Base-by-base conservation (phyloP, 2,888 invertebrate species). In the Scaeva pyrastri region DNA sequence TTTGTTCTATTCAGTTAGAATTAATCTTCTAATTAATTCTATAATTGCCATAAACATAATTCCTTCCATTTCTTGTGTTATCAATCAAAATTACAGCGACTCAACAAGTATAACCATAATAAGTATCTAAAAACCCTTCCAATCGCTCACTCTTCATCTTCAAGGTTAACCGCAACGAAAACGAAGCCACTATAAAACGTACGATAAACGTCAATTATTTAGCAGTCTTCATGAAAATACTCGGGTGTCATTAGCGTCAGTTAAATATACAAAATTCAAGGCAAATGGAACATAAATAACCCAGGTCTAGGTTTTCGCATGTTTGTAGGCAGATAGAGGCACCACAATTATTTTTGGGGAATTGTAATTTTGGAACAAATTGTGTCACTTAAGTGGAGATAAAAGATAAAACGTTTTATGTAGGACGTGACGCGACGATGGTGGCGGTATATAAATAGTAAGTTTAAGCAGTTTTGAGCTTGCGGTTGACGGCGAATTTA, bases 361-460 rank as follows among this genome's bases (percentile, higher is more conserved):
- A 31, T 36, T 62, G 55, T 71, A 68, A 77, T 68, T n/a, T 77
- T 82, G 50, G 66, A 58, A 10, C 52, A 72, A 66, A 77, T 36
- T 41, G 50, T 43, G 16, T 60, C 66, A 60, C 66, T 52, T 19
- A 68, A 62, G 68, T 68, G 21, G n/a, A 14, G 21, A 36, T 68
- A 41, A 36, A 68, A 19, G 16, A 36, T 68, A 71, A 43, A 68
- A n/a, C 62, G 39, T 43, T 77, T 66, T 56, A 56, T n/a, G n/a
- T n/a, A n/a, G n/a, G n/a, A n/a, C n/a, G n/a, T n/a, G n/a, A n/a
- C n/a, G n/a, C n/a, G n/a, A n/a, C n/a, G n/a, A n/a, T n/a, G n/a
- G n/a, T n/a, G n/a, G n/a, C n/a, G n/a, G n/a, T n/a, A n/a, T n/a
- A n/a, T n/a, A n/a, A n/a, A n/a, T n/a, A n/a, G n/a, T n/a, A n/a